Evolutionary conservation across 2,888 invertebrate species (phyloP), one percentile per base, ranked within the genome.

Genomic region (Steromphala cineraria): DNA sequence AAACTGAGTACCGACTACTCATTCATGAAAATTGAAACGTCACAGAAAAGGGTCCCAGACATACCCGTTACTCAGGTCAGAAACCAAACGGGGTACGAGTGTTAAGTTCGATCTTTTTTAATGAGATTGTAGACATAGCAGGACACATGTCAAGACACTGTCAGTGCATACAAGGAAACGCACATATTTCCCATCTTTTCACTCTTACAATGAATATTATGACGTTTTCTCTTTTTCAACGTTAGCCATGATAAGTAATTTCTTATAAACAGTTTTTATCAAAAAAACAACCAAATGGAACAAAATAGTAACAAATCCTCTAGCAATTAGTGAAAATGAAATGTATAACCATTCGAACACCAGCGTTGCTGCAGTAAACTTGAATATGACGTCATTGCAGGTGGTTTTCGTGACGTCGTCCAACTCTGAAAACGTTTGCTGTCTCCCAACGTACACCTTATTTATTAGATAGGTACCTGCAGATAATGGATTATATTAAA

Each of bases 351-450:
- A 71, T 19, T 71, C 71, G 17, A 71, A 10, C 2, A 15, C 71
- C 17, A 71, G 28, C n/a, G 71, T 40, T 71, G 71, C 31, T 17
- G 71, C 71, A 0, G 71, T 71, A 36, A 71, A 71, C 40, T 71
- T 71, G 40, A 71, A 71, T 17, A 71, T 71, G 71, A 71, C 71
- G 71, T 71, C 71, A 71, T 71, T 71, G 40, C 71, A 71, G 17
- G 71, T 71, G 28, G 15, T 28, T 28, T 62, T 62, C 15, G 62
- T 2, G 21, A 28, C 28, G 21, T 46, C 8, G 10, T 46, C 46
- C 46, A 46, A 13, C 4, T 46, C 46, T 46, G 46, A 46, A 5
- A 46, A 5, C 13, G 46, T 10, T 46, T 46, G 46, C 13, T 62
- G 28, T 24, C 62, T 15, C 4, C 62, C 62, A 17, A 24, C 10